These are phyloP conservation scores for Toxotes chatareus DNA, from an alignment of 2,113 vertebrate genomes.

Conservation along the genomic window DNA sequence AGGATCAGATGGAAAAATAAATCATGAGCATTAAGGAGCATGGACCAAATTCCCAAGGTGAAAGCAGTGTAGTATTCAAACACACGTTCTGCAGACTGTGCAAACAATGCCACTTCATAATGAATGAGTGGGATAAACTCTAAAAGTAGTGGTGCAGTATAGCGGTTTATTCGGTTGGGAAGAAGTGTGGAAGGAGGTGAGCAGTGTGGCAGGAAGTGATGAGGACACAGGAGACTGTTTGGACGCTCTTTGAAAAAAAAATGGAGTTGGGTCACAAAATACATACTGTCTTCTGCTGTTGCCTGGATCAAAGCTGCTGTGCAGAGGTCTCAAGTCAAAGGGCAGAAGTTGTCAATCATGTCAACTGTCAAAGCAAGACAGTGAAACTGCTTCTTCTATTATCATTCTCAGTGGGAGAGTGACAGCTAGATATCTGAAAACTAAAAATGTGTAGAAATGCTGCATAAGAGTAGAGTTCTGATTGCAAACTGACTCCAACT, in stretches of 20 bases:
- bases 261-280: not conserved
- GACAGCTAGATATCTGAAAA: conserved; percentile 7
- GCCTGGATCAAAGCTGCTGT: not conserved
- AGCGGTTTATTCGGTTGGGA: conserved; percentile 1
- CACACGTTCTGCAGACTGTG: conserved; percentile 55
- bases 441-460: conserved; percentile 3
- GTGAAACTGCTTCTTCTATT: conserved; percentile 17
- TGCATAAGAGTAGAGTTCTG: not conserved
- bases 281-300: not conserved
- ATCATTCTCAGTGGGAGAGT: not conserved
- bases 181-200: not conserved
- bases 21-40: conserved; percentile 68
- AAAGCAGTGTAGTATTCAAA: conserved; percentile 50
- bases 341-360: conserved; percentile 6
- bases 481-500: conserved; percentile 2
- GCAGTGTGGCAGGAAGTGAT: not conserved
- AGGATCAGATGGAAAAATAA: conserved; percentile 72
- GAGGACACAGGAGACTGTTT: not conserved
- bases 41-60: conserved; percentile 59
- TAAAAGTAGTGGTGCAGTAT: conserved; percentile 1
- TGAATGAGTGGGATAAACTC: conserved; percentile 24
- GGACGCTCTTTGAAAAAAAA: not conserved
- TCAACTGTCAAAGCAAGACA: conserved; percentile 4
- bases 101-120: conserved; percentile 53
- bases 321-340: not conserved